A percentile compares a stretch with the other conserved stretches of the same genome.
phyloP scores from a whole-genome alignment of 1,140 invertebrate species.

The Penaeus vannamei region DNA sequence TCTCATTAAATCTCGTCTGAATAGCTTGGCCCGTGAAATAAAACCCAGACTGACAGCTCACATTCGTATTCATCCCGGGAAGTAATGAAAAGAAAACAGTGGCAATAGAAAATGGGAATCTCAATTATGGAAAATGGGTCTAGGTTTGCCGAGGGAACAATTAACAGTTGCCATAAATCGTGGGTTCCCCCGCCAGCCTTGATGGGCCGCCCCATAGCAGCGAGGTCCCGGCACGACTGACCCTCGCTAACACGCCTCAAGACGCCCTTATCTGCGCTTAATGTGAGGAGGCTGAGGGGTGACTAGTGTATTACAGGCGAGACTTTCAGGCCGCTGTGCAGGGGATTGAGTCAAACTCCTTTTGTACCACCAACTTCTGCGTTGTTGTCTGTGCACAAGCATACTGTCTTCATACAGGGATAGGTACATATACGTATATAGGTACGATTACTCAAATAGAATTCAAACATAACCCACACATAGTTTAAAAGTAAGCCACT shows the following conservation, averaged over 20 bases:
- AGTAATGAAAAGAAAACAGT: conserved; percentile 65
- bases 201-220: conserved; percentile 18
- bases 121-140: conserved; percentile 61
- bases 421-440: no score
- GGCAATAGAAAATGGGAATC: conserved; percentile 58
- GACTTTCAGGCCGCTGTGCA: no score
- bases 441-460: no score
- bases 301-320: no score
- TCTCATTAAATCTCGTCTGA: conserved; percentile 47
- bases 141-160: conserved; percentile 52
- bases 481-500: no score
- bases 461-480: no score
- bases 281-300: no score
- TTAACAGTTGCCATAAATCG: conserved; percentile 55
- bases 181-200: neutral
- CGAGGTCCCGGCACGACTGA: neutral
- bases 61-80: conserved; percentile 53
- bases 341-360: no score
- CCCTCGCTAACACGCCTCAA: conserved; percentile 5
- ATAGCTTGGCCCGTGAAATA: conserved; percentile 31
- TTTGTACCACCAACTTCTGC: no score
- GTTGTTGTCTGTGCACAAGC: no score
- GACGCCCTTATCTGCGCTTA: no score
- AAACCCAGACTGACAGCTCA: conserved; percentile 8
- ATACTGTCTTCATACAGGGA: no score